phyloP scores from a whole-genome alignment of 2,797 vertebrate species.

The Pristis pectinata region DNA sequence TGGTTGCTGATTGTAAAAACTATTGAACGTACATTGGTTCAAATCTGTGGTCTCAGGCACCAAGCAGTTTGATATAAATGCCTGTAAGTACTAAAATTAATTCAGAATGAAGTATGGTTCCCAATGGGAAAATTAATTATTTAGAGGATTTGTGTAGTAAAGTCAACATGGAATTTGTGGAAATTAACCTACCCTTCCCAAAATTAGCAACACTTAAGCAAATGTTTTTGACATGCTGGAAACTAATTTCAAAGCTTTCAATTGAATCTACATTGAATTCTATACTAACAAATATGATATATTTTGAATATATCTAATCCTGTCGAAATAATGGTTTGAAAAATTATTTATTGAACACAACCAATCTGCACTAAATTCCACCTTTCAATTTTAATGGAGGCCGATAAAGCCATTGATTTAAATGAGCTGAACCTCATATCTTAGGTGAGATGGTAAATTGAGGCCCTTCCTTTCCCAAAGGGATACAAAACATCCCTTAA shows the following conservation, averaged over 20 bases:
- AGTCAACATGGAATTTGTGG: neutral
- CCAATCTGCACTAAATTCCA: neutral
- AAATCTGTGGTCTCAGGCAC: neutral
- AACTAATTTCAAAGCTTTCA: neutral
- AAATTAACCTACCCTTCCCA: neutral
- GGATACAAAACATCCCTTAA: neutral
- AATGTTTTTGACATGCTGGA: neutral
- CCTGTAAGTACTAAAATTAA: neutral
- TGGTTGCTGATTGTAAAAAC: neutral
- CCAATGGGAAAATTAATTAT: conserved; percentile 12
- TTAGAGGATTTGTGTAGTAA: neutral
- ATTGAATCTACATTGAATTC: neutral
- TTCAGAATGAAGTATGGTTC: neutral
- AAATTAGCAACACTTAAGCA: conserved; percentile 4
- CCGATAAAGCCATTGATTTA: neutral
- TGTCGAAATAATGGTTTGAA: neutral
- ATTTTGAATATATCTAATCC: neutral
- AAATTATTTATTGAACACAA: neutral
- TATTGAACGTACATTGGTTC: neutral
- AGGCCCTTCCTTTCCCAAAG: neutral
- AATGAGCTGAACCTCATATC: neutral
- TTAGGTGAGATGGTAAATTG: neutral
- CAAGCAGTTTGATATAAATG: neutral
- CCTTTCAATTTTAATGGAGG: neutral
- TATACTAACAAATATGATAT: neutral